Percentiles rank a stretch among this genome's conserved stretches.
Conservation (phyloP, 2,113 vertebrate genomes). For the Stigmatopora argus region DNA sequence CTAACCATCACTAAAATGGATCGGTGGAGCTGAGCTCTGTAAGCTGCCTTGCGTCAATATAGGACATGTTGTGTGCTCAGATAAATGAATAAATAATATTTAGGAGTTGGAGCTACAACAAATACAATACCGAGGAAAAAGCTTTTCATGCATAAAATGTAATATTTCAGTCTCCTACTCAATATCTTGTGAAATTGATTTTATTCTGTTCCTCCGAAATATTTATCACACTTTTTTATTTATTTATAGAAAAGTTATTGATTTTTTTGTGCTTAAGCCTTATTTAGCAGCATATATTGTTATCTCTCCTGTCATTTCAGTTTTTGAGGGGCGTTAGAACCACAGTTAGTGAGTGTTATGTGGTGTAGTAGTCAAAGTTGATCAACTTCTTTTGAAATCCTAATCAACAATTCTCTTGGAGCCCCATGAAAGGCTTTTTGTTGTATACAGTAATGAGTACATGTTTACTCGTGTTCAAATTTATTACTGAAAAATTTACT, state of each 20-base stretch:
- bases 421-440: constrained; percentile 25
- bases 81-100: constrained; percentile 49
- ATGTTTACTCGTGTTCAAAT: not conserved
- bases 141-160: constrained; percentile 53
- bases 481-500: not conserved
- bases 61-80: constrained; percentile 55
- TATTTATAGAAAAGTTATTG: constrained; percentile 7
- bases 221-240: constrained; percentile 40
- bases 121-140: constrained; percentile 6
- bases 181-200: constrained; percentile 26
- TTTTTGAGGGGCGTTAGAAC: not conserved
- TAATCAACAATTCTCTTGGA: constrained; percentile 52
- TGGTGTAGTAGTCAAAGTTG: constrained; percentile 1
- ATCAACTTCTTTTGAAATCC: constrained; percentile 20
- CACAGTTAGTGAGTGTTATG: not conserved
- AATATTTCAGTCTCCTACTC: constrained; percentile 13
- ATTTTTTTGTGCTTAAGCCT: constrained; percentile 24
- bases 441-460: not conserved
- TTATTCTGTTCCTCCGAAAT: constrained; percentile 46
- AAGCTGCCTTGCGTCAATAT: constrained; percentile 47
- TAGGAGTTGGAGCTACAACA: constrained; percentile 37
- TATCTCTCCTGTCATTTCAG: not conserved
- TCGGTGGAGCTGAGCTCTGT: constrained; percentile 62
- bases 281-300: constrained; percentile 5
- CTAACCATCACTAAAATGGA: constrained; percentile 56